Evolutionary conservation across 2,888 invertebrate species (phyloP).

Genomic region (Archaeoteleia sp.): DNA sequence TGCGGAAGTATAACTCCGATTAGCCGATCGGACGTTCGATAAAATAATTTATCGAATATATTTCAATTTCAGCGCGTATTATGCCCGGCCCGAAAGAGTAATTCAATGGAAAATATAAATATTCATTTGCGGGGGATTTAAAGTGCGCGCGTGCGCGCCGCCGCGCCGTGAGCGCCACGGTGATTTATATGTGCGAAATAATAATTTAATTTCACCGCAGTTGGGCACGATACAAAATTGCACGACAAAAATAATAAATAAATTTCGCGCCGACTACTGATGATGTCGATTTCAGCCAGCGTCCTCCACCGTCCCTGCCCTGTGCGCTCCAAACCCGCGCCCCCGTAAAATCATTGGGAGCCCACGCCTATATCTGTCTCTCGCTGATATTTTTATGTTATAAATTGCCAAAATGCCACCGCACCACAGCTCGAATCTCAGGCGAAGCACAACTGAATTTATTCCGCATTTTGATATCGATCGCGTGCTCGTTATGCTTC

Average conservation of each 20-base stretch:
- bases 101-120: conserved; percentile 75
- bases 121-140: conserved; percentile 72
- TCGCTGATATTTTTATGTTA: conserved; percentile 51
- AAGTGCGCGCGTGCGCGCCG: conserved; percentile 59
- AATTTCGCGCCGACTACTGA: conserved; percentile 60
- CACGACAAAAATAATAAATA: conserved; percentile 75
- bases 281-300: conserved; percentile 63
- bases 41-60: conserved; percentile 75
- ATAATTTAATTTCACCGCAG: conserved; percentile 75
- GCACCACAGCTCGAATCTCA: conserved; percentile 29
- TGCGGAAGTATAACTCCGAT: conserved; percentile 62
- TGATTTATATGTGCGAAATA: conserved; percentile 74
- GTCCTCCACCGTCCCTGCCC: conserved; percentile 16
- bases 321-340: not conserved
- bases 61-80: conserved; percentile 73
- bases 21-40: conserved; percentile 70
- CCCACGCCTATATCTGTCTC: conserved; percentile 37
- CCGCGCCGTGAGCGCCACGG: conserved; percentile 55
- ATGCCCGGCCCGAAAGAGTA: conserved; percentile 72
- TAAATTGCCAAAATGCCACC: conserved; percentile 39
- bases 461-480: conserved; percentile 39
- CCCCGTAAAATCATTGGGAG: conserved; percentile 12
- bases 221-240: conserved; percentile 73
- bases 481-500: conserved; percentile 38
- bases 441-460: conserved; percentile 43